Percentiles rank a stretch among this genome's conserved stretches.
Evolutionary conservation across 2,888 invertebrate species (phyloP).

Genomic region (Epinotia demarniana): DNA sequence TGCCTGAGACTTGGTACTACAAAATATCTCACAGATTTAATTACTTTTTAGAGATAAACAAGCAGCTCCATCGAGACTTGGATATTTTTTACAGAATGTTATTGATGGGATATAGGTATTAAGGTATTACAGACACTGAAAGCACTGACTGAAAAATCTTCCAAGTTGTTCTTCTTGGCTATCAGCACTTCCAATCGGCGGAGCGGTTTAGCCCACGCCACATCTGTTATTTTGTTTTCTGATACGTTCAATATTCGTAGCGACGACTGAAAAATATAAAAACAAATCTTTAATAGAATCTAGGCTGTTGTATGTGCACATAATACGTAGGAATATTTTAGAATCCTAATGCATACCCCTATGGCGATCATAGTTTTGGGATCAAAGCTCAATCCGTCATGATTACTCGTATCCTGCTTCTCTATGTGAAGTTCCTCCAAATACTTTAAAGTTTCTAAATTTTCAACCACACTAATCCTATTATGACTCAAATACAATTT

Average conservation of each 20-base stretch:
- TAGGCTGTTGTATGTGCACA: too few species aligned
- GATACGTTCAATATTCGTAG: slow-evolving; percentile 86
- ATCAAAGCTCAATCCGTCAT: slow-evolving; percentile 87
- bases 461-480: slow-evolving; percentile 88
- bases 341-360: slow-evolving; percentile 75
- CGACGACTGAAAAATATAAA: slow-evolving; percentile 70
- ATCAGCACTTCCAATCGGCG: slow-evolving; percentile 81
- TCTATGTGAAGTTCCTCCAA: slow-evolving; percentile 89
- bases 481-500: slow-evolving; percentile 91
- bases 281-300: too few species aligned
- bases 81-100: too few species aligned
- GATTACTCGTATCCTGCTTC: slow-evolving; percentile 83
- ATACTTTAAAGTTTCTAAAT: slow-evolving; percentile 84
- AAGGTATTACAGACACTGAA: neutral
- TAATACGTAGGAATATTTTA: neutral
- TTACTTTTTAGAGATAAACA: too few species aligned
- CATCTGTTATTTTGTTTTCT: slow-evolving; percentile 84
- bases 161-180: slow-evolving; percentile 85
- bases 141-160: slow-evolving; percentile 74
- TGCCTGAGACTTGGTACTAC: too few species aligned
- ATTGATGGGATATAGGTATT: too few species aligned
- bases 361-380: slow-evolving; percentile 85
- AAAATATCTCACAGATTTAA: too few species aligned
- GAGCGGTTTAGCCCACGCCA: slow-evolving; percentile 82
- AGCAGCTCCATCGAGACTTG: too few species aligned